phyloP scores from a whole-genome alignment of 2,113 vertebrate species.

The Sarotherodon lohbergeri region DNA sequence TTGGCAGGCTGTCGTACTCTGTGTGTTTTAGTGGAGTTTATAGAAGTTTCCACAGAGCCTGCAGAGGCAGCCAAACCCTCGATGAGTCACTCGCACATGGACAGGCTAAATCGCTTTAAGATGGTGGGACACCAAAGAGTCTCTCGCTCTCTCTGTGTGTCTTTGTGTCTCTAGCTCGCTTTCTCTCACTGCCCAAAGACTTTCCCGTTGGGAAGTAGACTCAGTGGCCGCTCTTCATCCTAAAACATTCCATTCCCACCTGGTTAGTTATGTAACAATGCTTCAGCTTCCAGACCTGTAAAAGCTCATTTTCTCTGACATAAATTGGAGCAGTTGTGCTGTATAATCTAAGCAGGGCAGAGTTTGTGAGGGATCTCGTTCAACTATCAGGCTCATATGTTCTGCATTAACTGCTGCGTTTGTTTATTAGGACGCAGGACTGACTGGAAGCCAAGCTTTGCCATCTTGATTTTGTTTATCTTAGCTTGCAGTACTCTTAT shows the following conservation, averaged over 20 bases:
- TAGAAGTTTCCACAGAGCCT: constrained; percentile 65
- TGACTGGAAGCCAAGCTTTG: not conserved
- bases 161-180: not conserved
- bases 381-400: constrained; percentile 2
- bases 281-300: not conserved
- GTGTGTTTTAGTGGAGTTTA: not conserved
- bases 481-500: not conserved
- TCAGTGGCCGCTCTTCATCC: not conserved
- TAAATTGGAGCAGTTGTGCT: not conserved
- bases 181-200: not conserved
- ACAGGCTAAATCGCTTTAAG: constrained; percentile 54
- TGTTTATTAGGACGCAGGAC: not conserved
- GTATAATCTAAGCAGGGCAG: not conserved
- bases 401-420: not conserved
- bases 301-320: not conserved
- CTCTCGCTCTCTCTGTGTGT: not conserved
- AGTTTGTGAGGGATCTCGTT: not conserved
- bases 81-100: constrained; percentile 53
- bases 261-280: constrained; percentile 37
- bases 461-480: not conserved
- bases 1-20: constrained; percentile 8
- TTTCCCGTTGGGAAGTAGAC: constrained; percentile 1
- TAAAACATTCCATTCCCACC: not conserved
- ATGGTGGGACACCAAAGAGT: constrained; percentile 31
- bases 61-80: constrained; percentile 28